Percentiles rank a stretch among this genome's conserved stretches.
Evolutionary conservation across 2,797 vertebrate species (phyloP).

Genomic region (Microcaecilia unicolor): DNA sequence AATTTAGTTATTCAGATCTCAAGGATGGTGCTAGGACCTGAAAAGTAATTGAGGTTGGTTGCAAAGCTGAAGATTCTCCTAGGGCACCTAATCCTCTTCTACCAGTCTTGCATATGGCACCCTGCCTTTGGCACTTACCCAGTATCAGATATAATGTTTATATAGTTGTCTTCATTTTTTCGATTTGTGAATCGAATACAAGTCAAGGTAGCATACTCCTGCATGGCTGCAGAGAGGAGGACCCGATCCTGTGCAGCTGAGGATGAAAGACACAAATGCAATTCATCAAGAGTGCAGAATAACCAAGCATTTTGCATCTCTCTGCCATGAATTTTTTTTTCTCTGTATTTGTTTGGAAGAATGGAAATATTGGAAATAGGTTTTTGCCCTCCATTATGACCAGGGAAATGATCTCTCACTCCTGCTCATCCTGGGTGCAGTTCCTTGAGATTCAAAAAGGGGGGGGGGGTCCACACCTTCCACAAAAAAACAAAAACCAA

Average conservation of each 20-base stretch:
- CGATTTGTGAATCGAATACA: conserved; percentile 41
- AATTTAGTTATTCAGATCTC: too few species aligned
- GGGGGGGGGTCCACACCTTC: too few species aligned
- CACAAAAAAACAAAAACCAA: too few species aligned
- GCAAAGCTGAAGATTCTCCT: too few species aligned
- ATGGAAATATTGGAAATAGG: too few species aligned
- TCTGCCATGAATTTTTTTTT: not conserved
- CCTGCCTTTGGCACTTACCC: conserved; percentile 31
- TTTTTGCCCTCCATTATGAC: too few species aligned
- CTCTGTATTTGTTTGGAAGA: not conserved
- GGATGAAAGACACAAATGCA: conserved; percentile 17
- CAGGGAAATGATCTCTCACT: too few species aligned
- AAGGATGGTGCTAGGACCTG: too few species aligned
- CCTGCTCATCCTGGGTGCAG: too few species aligned
- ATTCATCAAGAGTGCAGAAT: not conserved
- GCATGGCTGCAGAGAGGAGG: conserved; percentile 33
- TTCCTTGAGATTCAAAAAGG: too few species aligned
- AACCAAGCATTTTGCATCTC: not conserved
- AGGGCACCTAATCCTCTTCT: not conserved
- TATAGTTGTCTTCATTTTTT: conserved; percentile 31
- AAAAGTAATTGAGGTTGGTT: too few species aligned
- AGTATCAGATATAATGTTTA: conserved; percentile 28
- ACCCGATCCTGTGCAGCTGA: conserved; percentile 27
- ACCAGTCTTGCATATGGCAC: not conserved
- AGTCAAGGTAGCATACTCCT: conserved; percentile 36